Evolutionary conservation across 2,113 vertebrate species (phyloP).

Genomic region (Triplophysa rosa): DNA sequence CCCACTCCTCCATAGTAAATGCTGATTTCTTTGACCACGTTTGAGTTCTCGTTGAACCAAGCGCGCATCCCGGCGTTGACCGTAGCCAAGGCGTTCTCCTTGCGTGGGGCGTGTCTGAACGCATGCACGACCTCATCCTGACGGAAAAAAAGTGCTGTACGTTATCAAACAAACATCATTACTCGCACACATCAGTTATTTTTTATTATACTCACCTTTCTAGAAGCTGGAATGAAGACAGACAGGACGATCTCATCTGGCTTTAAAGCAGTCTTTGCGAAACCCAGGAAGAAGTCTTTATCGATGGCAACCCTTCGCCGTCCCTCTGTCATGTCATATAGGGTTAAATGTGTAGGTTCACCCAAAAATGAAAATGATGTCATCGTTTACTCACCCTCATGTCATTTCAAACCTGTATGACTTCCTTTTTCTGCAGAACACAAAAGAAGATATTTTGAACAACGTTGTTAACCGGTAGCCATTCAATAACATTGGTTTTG

Average conservation of each 20-base stretch:
- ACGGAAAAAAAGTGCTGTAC: slow-evolving; percentile 11
- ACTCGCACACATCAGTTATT: neutral
- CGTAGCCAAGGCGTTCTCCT: slow-evolving; percentile 78
- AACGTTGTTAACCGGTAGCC: too few species aligned
- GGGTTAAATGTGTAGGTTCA: too few species aligned
- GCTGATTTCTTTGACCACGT: slow-evolving; percentile 77
- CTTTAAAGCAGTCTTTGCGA: slow-evolving; percentile 72
- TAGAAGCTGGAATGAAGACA: slow-evolving; percentile 80
- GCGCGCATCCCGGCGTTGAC: slow-evolving; percentile 83
- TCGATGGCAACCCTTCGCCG: slow-evolving; percentile 73
- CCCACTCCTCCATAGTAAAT: slow-evolving; percentile 83
- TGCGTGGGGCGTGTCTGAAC: slow-evolving; percentile 85
- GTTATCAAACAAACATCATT: neutral
- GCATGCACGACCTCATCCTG: slow-evolving; percentile 84
- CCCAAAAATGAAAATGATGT: too few species aligned
- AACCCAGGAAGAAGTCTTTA: slow-evolving; percentile 79
- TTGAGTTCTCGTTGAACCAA: slow-evolving; percentile 72
- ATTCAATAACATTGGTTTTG: too few species aligned
- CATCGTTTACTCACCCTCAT: too few species aligned
- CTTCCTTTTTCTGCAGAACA: neutral
- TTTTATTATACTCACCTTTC: slow-evolving; percentile 71
- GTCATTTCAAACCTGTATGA: too few species aligned
- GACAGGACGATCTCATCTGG: slow-evolving; percentile 82
- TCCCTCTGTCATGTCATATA: slow-evolving; percentile 53
- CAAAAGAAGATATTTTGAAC: too few species aligned